These are phyloP conservation scores for Arion vulgaris DNA, from an alignment of 1,140 invertebrate species.

Conservation along the genomic window DNA sequence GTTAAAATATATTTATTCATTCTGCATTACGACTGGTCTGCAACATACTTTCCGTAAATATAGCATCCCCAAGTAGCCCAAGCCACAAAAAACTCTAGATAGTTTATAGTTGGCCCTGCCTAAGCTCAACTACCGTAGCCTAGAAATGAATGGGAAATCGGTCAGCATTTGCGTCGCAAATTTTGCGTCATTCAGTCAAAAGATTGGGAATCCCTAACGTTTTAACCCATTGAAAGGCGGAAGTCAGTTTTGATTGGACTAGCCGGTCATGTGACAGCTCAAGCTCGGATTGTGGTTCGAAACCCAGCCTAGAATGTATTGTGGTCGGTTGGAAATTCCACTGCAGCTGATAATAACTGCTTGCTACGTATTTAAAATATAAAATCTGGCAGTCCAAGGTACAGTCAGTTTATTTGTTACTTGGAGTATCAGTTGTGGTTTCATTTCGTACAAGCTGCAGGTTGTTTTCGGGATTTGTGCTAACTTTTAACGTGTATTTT, in stretches of 20 bases:
- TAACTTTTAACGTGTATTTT: not conserved
- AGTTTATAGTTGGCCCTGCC: no score
- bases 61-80: no score
- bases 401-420: not conserved
- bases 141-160: not conserved
- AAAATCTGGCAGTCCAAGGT: not conserved
- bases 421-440: not conserved
- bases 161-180: not conserved
- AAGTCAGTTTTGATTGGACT: not conserved
- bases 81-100: no score
- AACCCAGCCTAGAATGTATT: not conserved
- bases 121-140: no score
- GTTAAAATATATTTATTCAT: no score
- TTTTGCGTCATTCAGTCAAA: conserved; percentile 6
- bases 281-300: not conserved
- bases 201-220: not conserved
- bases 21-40: no score
- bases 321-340: conserved; percentile 17
- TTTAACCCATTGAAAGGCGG: not conserved
- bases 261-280: not conserved
- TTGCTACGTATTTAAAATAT: not conserved
- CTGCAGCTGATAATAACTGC: not conserved
- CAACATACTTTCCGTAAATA: no score
- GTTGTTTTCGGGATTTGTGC: not conserved
- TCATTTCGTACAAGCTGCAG: not conserved